Evolutionary conservation across 2,113 vertebrate species (phyloP).

Genomic region (Phocoena sinus): DNA sequence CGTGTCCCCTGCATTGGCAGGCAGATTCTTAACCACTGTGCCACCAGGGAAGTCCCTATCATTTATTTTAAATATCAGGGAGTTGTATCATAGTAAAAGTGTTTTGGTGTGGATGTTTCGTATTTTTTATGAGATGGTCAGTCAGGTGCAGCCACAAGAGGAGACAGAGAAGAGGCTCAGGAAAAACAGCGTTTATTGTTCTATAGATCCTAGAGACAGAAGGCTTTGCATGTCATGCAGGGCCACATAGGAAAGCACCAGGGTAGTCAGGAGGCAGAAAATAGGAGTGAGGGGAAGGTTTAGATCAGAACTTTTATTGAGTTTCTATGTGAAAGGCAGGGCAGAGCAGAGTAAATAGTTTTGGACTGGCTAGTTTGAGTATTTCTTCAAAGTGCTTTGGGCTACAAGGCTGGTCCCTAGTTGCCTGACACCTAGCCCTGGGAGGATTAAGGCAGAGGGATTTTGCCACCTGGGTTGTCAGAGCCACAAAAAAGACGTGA

Average conservation of each 20-base stretch:
- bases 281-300: background rate
- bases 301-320: background rate
- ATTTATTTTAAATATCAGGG: background rate
- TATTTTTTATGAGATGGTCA: background rate
- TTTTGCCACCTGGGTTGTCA: background rate
- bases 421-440: background rate
- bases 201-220: background rate
- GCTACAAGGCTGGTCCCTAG: too few species aligned
- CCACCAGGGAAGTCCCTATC: background rate
- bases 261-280: background rate
- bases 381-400: background rate
- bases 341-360: background rate
- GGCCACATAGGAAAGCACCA: background rate
- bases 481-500: accelerated
- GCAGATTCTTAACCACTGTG: too few species aligned
- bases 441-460: background rate
- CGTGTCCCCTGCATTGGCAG: too few species aligned
- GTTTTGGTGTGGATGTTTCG: background rate
- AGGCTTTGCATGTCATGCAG: background rate
- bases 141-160: background rate
- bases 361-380: background rate
- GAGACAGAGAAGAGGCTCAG: background rate
- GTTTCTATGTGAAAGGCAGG: background rate
- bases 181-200: background rate
- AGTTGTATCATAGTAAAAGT: background rate